phyloP scores from a whole-genome alignment of 1,140 invertebrate genomes.

The Calephelis nemesis region DNA sequence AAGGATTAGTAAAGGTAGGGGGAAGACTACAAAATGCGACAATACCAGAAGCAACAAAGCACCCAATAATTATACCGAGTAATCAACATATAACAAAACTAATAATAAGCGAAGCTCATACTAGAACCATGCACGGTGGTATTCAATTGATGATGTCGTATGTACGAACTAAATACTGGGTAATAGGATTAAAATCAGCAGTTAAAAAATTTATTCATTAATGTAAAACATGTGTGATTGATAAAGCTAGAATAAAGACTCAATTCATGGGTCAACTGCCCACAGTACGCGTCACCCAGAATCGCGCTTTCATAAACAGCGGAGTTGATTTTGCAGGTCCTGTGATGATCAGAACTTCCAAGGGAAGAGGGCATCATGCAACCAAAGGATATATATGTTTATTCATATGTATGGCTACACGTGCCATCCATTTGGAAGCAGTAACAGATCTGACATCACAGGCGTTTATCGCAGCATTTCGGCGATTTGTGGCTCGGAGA shows the following conservation, averaged over 20 bases:
- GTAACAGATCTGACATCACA: slow-evolving; percentile 24
- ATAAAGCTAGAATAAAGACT: slow-evolving; percentile 22
- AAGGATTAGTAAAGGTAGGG: slow-evolving; percentile 41
- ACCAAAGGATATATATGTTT: slow-evolving; percentile 31
- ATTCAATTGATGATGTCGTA: slow-evolving; percentile 34
- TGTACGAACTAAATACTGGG: slow-evolving; percentile 33
- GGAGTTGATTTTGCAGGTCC: slow-evolving; percentile 33
- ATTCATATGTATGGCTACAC: slow-evolving; percentile 30
- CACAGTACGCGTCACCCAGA: slow-evolving; percentile 21
- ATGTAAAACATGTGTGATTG: slow-evolving; percentile 6
- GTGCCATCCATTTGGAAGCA: slow-evolving; percentile 29
- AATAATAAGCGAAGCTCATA: slow-evolving; percentile 36
- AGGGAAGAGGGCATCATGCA: slow-evolving; percentile 25
- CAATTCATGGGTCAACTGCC: slow-evolving; percentile 30
- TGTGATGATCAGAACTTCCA: slow-evolving; percentile 22
- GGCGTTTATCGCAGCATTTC: background rate
- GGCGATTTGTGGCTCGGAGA: background rate
- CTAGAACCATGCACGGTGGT: slow-evolving; percentile 36
- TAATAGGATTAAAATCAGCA: slow-evolving; percentile 29
- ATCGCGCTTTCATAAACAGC: slow-evolving; percentile 22
- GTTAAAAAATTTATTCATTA: slow-evolving; percentile 24
- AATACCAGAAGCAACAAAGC: slow-evolving; percentile 30
- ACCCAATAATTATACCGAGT: slow-evolving; percentile 43
- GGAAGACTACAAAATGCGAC: slow-evolving; percentile 43
- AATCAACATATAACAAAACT: slow-evolving; percentile 30